Evolutionary conservation across 2,797 vertebrate genomes (phyloP), one percentile per base, ranked within the genome.

Genomic region (Margarornis squamiger): DNA sequence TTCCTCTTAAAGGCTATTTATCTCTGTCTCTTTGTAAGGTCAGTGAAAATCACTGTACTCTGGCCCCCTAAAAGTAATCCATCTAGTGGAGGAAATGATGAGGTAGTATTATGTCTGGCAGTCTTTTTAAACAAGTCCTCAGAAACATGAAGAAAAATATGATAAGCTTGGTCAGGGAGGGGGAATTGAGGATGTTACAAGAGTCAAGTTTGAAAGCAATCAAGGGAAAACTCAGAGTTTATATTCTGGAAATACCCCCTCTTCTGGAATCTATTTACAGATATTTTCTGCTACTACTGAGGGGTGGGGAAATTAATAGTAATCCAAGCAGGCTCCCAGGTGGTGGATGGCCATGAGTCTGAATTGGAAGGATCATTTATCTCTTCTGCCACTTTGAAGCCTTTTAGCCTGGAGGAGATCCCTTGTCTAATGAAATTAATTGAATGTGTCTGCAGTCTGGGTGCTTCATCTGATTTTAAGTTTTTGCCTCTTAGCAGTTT

Each of bases 341-440:
- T 73, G 76, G 74, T 5, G 21, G 79, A 66, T 92, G 90, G 86
- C 91, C 90, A 90, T 86, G 88, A 96, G 84, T 88, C 73, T 94
- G 94, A 95, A 91, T 30, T 91, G 94, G 70, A 96, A 90, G 86
- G 81, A 92, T 96, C 94, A 96, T 97, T 96, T 94, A 96, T 97
- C 95, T 96, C 86, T 71, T 91, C 65, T 2, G 20, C 68, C 68
- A 90, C 91, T 97, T 93, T 90, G 90, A 94, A 96, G 94, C 46
- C 81, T 94, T 97, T 86, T 82, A 95, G 91, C 91, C 90, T 90
- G 41, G 26, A 54, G 95, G 88, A 88, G 57, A 96, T 91, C 48
- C 67, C 74, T 96, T 90, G 90, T 90, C 91, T 97, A 96, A 96
- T 88, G 90, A 95, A 96, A 96, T 96, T 95, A 96, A 94, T 96